These are phyloP conservation scores for Phoenicopterus ruber DNA, from an alignment of 2,113 vertebrate species.

Conservation along the genomic window DNA sequence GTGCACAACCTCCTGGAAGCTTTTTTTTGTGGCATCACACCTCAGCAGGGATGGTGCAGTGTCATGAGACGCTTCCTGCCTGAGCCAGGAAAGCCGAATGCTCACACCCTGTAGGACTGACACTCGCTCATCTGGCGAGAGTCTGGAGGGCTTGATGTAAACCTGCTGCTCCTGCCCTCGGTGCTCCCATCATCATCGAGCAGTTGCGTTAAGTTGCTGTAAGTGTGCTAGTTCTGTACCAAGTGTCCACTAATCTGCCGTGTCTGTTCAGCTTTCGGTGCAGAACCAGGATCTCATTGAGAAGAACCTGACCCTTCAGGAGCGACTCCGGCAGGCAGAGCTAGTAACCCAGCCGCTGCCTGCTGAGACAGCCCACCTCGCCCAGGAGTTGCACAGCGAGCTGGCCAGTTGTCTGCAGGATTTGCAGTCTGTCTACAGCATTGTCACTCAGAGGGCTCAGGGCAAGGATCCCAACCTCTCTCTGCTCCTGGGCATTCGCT, in stretches of 20 bases:
- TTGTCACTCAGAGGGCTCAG: constrained; percentile 91
- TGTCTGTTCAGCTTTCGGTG: constrained; percentile 79
- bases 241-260: neutral
- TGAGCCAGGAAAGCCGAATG: neutral
- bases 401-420: constrained; percentile 88
- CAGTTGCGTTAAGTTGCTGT: neutral
- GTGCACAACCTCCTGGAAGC: neutral
- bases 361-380: constrained; percentile 59
- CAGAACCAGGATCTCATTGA: constrained; percentile 97
- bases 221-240: neutral
- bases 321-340: constrained; percentile 79
- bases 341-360: constrained; percentile 59
- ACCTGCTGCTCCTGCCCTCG: neutral
- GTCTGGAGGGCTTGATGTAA: neutral
- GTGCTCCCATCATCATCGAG: accelerated
- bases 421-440: constrained; percentile 89
- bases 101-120: neutral
- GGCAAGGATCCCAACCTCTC: constrained; percentile 95
- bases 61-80: accelerated
- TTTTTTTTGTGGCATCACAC: neutral
- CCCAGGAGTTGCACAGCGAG: constrained; percentile 81
- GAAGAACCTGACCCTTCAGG: constrained; percentile 90
- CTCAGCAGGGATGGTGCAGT: neutral
- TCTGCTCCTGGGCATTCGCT: constrained; percentile 89
- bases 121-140: neutral